phyloP scores from a whole-genome alignment of 2,888 invertebrate genomes.

The Nymphalis c-album region DNA sequence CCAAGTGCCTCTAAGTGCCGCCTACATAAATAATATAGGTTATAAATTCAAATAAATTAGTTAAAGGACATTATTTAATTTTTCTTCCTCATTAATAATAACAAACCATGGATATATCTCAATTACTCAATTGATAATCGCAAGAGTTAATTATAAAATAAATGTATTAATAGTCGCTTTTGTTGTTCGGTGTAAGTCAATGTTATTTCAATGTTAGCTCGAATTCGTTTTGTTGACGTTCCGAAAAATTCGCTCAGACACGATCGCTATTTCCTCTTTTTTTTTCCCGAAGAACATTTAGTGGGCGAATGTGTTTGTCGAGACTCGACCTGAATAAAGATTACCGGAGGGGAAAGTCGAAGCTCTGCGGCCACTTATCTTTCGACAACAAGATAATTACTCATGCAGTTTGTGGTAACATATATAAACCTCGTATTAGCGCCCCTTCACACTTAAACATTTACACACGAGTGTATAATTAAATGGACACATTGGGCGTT shows the following conservation, averaged over 20 bases:
- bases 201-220: not conserved
- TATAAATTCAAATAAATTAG: no score
- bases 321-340: constrained; percentile 55
- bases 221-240: constrained; percentile 9
- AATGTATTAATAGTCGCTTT: not conserved
- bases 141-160: not conserved
- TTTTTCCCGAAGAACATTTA: constrained; percentile 24
- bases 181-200: not conserved
- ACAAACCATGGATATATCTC: no score
- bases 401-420: constrained; percentile 36
- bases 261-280: constrained; percentile 16
- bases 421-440: constrained; percentile 26
- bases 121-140: not conserved
- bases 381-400: constrained; percentile 57
- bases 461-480: constrained; percentile 10
- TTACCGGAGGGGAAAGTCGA: constrained; percentile 52
- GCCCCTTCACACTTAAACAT: constrained; percentile 23
- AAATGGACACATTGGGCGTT: not conserved
- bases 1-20: no score
- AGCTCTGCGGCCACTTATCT: constrained; percentile 58
- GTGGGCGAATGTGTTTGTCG: constrained; percentile 38
- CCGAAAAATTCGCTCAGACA: constrained; percentile 9
- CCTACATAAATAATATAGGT: no score
- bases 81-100: no score
- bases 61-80: no score